Base-by-base conservation (phyloP, 2,797 vertebrate species). In the Anas georgica region DNA sequence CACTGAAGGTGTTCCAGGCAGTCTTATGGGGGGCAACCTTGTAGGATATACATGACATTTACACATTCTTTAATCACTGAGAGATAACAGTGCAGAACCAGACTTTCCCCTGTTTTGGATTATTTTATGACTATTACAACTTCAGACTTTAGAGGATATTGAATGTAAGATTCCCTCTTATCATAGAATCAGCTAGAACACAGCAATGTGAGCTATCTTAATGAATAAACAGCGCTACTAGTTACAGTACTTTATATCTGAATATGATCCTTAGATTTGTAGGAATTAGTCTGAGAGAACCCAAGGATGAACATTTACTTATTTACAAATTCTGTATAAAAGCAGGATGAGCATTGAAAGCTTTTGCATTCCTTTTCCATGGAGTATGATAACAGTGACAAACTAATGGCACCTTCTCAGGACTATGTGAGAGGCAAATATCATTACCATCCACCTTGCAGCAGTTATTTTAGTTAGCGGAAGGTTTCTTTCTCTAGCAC, bases 341-440 rank as follows among this genome's bases (percentile, higher is more conserved):
- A 15, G 12, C 16, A 17, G 1, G 11, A 10, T 68, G 60, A 63
- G 35, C 0, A 0, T 28, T 46, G 56, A 67, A 85, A 77, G 6
- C 6, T 17, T 77, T 86, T 39, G 6, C 2, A 1, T 25, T 87
- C 10, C 77, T 88, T 75, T 56, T 82, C 15, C 6, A 1, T 2
- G 10, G 48, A 79, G 37, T 39, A 28, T 6, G n/a, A 3, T 14
- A 70, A 13, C 9, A 67, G 29, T 25, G 58, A 59, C 9, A 58
- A 52, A 88, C 29, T 0, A 2, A 11, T 7, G 15, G 28, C 50
- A 43, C 17, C 58, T 37, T 90, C 54, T 52, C 52, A 31, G 26
- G 35, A 39, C 59, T 7, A 8, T 3, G 4, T 26, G 25, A 29
- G 37, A 25, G 29, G 17, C 0, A 0, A 28, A 11, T 9, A 52